Percentiles rank a stretch among this genome's conserved stretches.
Conservation (phyloP, 2,113 vertebrate genomes). For the cat (Felis catus) region DNA sequence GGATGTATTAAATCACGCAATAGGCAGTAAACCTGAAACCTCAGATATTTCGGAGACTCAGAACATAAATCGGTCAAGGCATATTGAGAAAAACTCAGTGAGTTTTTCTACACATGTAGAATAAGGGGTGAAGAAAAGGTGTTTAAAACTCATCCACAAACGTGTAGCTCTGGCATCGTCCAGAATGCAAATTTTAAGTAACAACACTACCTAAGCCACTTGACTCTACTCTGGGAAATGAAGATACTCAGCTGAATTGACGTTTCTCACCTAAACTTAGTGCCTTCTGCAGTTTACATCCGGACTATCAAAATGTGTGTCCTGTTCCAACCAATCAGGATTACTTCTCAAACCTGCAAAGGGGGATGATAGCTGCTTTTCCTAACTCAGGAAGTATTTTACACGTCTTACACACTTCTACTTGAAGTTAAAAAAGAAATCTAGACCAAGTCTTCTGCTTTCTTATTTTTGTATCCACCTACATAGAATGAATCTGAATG, state of each 20-base stretch:
- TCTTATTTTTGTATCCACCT: background rate
- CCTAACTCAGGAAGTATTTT: background rate
- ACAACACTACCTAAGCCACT: background rate
- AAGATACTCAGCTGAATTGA: background rate
- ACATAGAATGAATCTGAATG: background rate
- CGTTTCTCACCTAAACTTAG: background rate
- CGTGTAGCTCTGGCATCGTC: background rate
- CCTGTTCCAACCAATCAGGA: background rate
- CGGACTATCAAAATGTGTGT: background rate
- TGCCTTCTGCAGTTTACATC: background rate
- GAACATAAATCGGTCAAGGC: constrained; percentile 20
- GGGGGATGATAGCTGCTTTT: background rate
- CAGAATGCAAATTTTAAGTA: background rate
- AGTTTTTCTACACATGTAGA: background rate
- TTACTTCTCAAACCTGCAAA: background rate
- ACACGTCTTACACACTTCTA: background rate
- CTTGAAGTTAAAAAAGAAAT: background rate
- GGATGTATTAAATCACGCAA: background rate
- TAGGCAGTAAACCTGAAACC: background rate
- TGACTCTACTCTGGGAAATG: background rate
- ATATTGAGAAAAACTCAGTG: background rate
- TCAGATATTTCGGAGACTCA: background rate
- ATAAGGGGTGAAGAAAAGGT: background rate
- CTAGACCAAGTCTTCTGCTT: background rate
- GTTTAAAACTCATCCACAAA: background rate